Percentiles rank a stretch among this genome's conserved stretches.
phyloP scores from a whole-genome alignment of 2,797 vertebrate species.

The Orientallactaga sibirica region DNA sequence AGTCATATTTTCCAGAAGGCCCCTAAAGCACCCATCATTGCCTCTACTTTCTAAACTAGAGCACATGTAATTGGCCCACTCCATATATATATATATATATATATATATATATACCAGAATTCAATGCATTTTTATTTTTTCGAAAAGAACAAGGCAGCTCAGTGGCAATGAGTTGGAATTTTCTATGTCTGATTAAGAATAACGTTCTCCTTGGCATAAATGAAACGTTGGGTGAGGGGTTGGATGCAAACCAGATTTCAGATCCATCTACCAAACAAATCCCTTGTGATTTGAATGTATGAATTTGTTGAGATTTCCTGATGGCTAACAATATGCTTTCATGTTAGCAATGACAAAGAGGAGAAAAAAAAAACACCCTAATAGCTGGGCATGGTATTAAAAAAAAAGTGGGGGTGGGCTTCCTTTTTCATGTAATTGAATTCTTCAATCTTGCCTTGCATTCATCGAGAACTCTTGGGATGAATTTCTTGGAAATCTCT shows the following conservation, averaged over 20 bases:
- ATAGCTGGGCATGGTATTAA: slow-evolving; percentile 75
- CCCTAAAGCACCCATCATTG: neutral
- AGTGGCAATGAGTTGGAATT: slow-evolving; percentile 60
- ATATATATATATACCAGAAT: neutral
- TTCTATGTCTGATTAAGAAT: slow-evolving; percentile 71
- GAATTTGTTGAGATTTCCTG: slow-evolving; percentile 82
- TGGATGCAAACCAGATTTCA: slow-evolving; percentile 78
- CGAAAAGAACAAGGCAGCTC: slow-evolving; percentile 55
- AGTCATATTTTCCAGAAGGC: neutral
- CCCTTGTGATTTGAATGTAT: slow-evolving; percentile 83
- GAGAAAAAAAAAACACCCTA: slow-evolving; percentile 79
- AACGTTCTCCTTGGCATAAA: slow-evolving; percentile 71
- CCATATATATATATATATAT: neutral
- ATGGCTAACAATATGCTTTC: slow-evolving; percentile 83
- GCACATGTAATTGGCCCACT: neutral
- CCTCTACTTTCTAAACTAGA: slow-evolving; percentile 56
- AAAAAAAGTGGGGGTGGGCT: slow-evolving; percentile 29
- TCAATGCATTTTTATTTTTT: slow-evolving; percentile 56
- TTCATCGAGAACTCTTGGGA: slow-evolving; percentile 85
- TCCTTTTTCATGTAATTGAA: slow-evolving; percentile 75
- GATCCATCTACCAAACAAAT: slow-evolving; percentile 84
- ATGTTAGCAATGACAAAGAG: slow-evolving; percentile 80
- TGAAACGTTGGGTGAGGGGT: slow-evolving; percentile 73
- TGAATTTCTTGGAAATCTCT: slow-evolving; percentile 86
- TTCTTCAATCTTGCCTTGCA: slow-evolving; percentile 82